Conservation (phyloP, 2,888 invertebrate species). For the Zonitis immaculata region DNA sequence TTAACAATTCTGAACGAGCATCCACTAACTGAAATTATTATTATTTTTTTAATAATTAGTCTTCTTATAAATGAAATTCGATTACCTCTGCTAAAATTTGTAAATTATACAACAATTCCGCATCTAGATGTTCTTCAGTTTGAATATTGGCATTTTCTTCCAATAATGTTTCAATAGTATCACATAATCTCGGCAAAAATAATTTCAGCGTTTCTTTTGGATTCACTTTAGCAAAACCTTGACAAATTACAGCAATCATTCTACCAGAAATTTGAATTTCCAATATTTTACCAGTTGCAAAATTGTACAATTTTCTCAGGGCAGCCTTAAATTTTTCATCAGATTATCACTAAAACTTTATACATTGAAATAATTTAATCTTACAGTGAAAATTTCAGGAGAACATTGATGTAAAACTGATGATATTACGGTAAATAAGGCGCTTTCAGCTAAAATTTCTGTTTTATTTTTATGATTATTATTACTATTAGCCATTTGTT, state of each 20-base stretch:
- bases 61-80: too few species aligned
- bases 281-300: conserved; percentile 69
- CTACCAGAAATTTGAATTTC: conserved; percentile 81
- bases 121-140: conserved; percentile 72
- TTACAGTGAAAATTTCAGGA: conserved; percentile 54
- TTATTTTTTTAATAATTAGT: too few species aligned
- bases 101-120: conserved; percentile 72
- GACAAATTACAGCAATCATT: conserved; percentile 69
- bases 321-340: conserved; percentile 56
- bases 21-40: conserved; percentile 56
- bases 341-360: too few species aligned
- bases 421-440: conserved; percentile 62
- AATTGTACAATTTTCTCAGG: conserved; percentile 68
- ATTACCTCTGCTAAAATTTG: conserved; percentile 66
- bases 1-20: conserved; percentile 59
- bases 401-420: conserved; percentile 71
- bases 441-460: conserved; percentile 68
- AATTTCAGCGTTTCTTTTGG: conserved; percentile 65
- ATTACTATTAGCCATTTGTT: conserved; percentile 53
- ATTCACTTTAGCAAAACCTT: conserved; percentile 61
- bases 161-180: conserved; percentile 58
- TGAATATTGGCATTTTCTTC: conserved; percentile 62
- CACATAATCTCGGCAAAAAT: conserved; percentile 68
- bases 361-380: too few species aligned
- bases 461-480: conserved; percentile 61